Percentiles rank a stretch among this genome's conserved stretches.
phyloP scores from a whole-genome alignment of 2,888 invertebrate species.

The Rhingia rostrata region DNA sequence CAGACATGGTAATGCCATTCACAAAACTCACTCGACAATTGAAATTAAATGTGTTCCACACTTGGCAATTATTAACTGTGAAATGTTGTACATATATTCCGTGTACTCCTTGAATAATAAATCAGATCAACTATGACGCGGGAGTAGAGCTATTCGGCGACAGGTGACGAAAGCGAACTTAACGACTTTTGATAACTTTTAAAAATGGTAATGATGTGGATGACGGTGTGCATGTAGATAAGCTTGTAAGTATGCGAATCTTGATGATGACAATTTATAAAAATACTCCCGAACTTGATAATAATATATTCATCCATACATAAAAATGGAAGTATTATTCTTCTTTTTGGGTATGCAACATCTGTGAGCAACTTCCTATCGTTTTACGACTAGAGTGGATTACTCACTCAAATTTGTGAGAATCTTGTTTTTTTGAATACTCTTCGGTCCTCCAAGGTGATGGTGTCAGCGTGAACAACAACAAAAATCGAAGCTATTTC shows the following conservation, averaged over 20 bases:
- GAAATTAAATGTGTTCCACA: constrained; percentile 52
- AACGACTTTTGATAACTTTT: constrained; percentile 16
- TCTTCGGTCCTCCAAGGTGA: constrained; percentile 36
- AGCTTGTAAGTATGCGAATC: constrained; percentile 8
- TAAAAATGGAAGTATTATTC: background rate
- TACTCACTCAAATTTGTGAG: constrained; percentile 43
- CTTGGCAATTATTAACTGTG: constrained; percentile 33
- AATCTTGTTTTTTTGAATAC: constrained; percentile 19
- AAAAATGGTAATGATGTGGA: constrained; percentile 16
- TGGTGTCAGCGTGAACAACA: constrained; percentile 10
- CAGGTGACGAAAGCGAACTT: constrained; percentile 30
- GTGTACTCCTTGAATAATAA: constrained; percentile 25
- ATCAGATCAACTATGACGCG: background rate
- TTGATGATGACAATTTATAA: constrained; percentile 56
- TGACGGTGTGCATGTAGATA: background rate
- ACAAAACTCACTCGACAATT: constrained; percentile 34
- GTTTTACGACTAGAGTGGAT: background rate
- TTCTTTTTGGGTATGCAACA: constrained; percentile 12
- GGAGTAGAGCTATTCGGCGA: background rate
- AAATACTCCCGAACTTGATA: constrained; percentile 18
- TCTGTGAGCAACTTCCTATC: constrained; percentile 16
- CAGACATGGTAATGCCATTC: constrained; percentile 3
- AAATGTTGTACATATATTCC: background rate
- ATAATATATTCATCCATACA: constrained; percentile 44
- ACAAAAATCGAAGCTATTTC: constrained; percentile 5